Conservation (phyloP, 1,140 invertebrate genomes). For the Prorops nasuta region DNA sequence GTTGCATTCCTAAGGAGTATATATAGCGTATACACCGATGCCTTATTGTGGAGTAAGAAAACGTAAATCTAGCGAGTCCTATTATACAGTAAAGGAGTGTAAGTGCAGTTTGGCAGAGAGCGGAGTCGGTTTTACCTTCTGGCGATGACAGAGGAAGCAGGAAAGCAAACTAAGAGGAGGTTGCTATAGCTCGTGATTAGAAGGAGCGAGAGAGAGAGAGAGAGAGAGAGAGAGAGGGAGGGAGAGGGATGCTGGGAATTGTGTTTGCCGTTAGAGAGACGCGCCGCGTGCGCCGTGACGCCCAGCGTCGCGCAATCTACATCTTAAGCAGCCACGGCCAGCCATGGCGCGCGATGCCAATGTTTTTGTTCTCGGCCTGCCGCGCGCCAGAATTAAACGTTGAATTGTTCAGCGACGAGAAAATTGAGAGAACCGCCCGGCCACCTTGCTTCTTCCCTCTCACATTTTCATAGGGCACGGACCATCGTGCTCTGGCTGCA, state of each 20-base stretch:
- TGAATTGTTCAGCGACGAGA: constrained; percentile 29
- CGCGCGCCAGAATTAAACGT: constrained; percentile 21
- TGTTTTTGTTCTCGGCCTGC: constrained; percentile 10
- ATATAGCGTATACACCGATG: too few relatives aligned
- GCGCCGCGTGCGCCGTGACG: background rate
- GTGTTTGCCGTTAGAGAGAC: background rate
- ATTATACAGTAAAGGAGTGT: too few relatives aligned
- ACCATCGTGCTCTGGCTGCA: too few relatives aligned
- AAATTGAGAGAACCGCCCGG: constrained; percentile 16
- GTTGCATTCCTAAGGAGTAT: too few relatives aligned
- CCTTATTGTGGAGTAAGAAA: too few relatives aligned
- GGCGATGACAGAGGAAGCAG: too few relatives aligned
- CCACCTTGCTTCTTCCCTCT: background rate
- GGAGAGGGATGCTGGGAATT: background rate
- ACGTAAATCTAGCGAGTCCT: too few relatives aligned
- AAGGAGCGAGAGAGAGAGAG: background rate
- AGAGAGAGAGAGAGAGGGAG: background rate
- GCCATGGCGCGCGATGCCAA: background rate
- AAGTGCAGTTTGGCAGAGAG: too few relatives aligned
- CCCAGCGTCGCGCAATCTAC: constrained; percentile 6
- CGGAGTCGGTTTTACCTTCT: too few relatives aligned
- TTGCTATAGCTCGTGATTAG: too few relatives aligned
- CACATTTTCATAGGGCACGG: too few relatives aligned
- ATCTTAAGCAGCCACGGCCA: constrained; percentile 6
- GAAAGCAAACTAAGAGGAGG: too few relatives aligned